Evolutionary conservation across 2,113 vertebrate species (phyloP).

Genomic region (Lipotes vexillifer): DNA sequence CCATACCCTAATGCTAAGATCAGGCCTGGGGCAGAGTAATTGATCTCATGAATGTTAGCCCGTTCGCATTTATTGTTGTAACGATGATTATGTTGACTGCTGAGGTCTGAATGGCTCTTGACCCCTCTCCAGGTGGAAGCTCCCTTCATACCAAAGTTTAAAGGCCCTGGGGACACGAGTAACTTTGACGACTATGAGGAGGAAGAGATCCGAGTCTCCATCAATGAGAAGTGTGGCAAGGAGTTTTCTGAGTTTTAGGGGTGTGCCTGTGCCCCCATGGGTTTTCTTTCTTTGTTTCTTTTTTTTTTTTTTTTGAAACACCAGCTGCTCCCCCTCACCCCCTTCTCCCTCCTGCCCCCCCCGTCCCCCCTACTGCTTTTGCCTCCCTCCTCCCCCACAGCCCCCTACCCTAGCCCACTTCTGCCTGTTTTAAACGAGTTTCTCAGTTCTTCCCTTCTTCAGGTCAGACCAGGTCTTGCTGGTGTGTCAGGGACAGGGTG

Average conservation of each 20-base stretch:
- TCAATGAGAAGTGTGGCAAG: slow-evolving; percentile 93
- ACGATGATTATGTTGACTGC: neutral
- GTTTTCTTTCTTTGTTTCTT: slow-evolving; percentile 37
- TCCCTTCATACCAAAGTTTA: slow-evolving; percentile 94
- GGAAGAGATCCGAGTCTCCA: slow-evolving; percentile 91
- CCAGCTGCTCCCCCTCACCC: neutral
- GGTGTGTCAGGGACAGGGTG: slow-evolving; percentile 25
- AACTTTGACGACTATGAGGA: slow-evolving; percentile 97
- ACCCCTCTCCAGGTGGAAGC: slow-evolving; percentile 85
- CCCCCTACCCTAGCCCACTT: neutral
- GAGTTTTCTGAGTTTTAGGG: slow-evolving; percentile 94
- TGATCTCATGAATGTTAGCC: neutral
- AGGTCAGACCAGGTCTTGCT: slow-evolving; percentile 29
- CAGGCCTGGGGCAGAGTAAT: neutral
- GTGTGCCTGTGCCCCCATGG: slow-evolving; percentile 58
- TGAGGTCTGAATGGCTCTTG: slow-evolving; percentile 24
- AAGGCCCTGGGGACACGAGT: slow-evolving; percentile 94
- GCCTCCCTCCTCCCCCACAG: neutral
- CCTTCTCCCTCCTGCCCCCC: neutral
- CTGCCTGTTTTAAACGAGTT: slow-evolving; percentile 49
- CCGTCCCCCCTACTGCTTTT: neutral
- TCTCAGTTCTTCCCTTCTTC: slow-evolving; percentile 18
- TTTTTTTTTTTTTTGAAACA: neutral
- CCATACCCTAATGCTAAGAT: neutral
- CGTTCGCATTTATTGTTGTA: slow-evolving; percentile 27